Conservation (phyloP, 1,140 invertebrate genomes). For the Tetraneura akinire region DNA sequence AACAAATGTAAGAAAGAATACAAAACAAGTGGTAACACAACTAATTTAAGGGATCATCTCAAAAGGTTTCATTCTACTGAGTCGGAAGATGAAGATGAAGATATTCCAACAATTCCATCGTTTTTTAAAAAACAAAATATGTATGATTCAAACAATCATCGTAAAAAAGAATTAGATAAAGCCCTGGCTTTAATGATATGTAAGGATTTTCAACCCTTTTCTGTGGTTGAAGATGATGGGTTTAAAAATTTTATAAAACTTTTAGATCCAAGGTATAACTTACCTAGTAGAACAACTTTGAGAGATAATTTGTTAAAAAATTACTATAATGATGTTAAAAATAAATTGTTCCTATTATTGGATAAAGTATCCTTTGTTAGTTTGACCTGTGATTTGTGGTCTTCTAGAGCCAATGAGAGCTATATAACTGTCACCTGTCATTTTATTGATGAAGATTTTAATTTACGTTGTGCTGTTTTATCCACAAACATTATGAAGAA, state of each 20-base stretch:
- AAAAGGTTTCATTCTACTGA: slow-evolving; percentile 6
- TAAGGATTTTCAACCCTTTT: slow-evolving; percentile 1
- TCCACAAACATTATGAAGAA: neutral
- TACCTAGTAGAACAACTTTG: neutral
- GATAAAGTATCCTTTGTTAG: neutral
- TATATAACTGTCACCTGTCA: neutral
- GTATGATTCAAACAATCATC: neutral
- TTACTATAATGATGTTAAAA: neutral
- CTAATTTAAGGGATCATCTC: neutral
- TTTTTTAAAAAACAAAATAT: neutral
- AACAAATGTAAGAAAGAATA: slow-evolving; percentile 9
- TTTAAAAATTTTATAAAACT: neutral
- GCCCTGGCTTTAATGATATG: neutral
- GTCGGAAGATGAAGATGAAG: too few relatives aligned
- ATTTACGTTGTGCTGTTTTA: neutral
- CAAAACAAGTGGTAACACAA: neutral
- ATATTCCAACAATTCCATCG: too few relatives aligned
- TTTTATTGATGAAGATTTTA: neutral
- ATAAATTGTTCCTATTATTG: neutral
- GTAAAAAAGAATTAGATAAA: neutral
- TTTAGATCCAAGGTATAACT: neutral
- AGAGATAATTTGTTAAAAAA: neutral
- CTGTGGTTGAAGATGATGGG: neutral
- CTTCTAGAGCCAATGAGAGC: neutral
- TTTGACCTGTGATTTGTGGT: neutral